phyloP scores from a whole-genome alignment of 2,888 invertebrate genomes.

The Pelosia muscerda region DNA sequence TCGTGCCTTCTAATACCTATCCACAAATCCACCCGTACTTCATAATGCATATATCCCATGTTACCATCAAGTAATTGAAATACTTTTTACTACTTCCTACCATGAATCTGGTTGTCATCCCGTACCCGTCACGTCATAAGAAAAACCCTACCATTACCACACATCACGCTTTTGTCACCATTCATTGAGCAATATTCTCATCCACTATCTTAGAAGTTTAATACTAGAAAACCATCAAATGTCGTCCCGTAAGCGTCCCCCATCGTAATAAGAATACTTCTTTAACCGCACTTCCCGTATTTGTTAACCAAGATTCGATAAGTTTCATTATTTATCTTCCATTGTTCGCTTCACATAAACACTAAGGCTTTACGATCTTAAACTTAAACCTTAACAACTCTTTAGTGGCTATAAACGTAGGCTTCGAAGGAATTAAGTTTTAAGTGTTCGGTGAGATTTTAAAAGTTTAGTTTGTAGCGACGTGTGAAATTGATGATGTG shows the following conservation, averaged over 20 bases:
- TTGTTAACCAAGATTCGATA: constrained; percentile 60
- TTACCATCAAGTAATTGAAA: too few species aligned
- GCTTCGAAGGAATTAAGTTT: constrained; percentile 71
- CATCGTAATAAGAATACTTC: constrained; percentile 15
- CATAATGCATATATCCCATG: too few species aligned
- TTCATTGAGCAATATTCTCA: neutral
- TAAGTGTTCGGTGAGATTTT: constrained; percentile 45
- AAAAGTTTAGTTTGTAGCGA: constrained; percentile 19
- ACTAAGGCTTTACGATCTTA: constrained; percentile 68
- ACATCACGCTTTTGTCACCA: too few species aligned
- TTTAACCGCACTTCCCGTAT: constrained; percentile 33
- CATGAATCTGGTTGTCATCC: too few species aligned
- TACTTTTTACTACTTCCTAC: too few species aligned
- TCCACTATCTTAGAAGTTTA: neutral
- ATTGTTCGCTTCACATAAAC: constrained; percentile 77
- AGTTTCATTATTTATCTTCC: constrained; percentile 81
- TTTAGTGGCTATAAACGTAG: constrained; percentile 70
- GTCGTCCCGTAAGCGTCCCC: constrained; percentile 1
- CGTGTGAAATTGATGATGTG: constrained; percentile 16
- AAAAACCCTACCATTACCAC: too few species aligned
- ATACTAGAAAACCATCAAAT: neutral
- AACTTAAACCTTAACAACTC: constrained; percentile 67
- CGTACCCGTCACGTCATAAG: too few species aligned
- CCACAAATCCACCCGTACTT: too few species aligned
- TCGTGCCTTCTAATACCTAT: too few species aligned